A percentile compares a stretch with the other conserved stretches of the same genome.
These are phyloP conservation scores for Acropora yongei DNA, from an alignment of 64 coral and sea anemone genomes.

Conservation along the genomic window DNA sequence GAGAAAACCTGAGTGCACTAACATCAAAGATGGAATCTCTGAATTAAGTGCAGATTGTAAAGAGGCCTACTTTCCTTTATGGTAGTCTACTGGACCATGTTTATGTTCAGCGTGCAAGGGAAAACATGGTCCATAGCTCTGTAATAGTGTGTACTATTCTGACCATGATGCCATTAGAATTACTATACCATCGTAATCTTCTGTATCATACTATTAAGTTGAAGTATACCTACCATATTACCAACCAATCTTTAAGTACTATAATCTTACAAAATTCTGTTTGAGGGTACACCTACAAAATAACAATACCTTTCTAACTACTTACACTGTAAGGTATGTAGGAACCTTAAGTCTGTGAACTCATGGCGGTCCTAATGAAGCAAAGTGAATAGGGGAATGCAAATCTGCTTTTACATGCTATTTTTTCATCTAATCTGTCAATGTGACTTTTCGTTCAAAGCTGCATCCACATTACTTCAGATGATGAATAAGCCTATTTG, in stretches of 20 bases:
- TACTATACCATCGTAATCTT: not conserved
- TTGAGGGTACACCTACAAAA: too few relatives aligned
- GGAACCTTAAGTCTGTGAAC: not conserved
- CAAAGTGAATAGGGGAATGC: not conserved
- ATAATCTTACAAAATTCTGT: not conserved
- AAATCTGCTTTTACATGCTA: not conserved
- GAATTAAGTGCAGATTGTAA: slow-evolving; percentile 21
- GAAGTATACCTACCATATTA: not conserved
- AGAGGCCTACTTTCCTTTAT: slow-evolving; percentile 29
- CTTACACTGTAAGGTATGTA: not conserved
- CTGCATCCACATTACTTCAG: not conserved
- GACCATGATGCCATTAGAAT: slow-evolving; percentile 50
- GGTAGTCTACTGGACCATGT: slow-evolving; percentile 46
- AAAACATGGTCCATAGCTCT: not conserved
- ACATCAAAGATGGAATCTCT: slow-evolving; percentile 5
- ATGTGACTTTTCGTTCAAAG: not conserved
- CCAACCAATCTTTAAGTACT: not conserved
- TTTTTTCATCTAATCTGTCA: not conserved
- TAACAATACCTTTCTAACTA: too few relatives aligned
- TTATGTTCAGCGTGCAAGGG: not conserved
- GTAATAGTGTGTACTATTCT: slow-evolving; percentile 25
- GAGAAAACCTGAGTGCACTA: not conserved
- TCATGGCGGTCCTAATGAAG: not conserved
- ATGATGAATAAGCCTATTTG: not conserved
- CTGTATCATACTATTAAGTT: not conserved